A percentile compares a stretch with the other conserved stretches of the same genome.
Conservation (phyloP, 35 echinoderm and acorn worm genomes). For the Apostichopus japonicus region DNA sequence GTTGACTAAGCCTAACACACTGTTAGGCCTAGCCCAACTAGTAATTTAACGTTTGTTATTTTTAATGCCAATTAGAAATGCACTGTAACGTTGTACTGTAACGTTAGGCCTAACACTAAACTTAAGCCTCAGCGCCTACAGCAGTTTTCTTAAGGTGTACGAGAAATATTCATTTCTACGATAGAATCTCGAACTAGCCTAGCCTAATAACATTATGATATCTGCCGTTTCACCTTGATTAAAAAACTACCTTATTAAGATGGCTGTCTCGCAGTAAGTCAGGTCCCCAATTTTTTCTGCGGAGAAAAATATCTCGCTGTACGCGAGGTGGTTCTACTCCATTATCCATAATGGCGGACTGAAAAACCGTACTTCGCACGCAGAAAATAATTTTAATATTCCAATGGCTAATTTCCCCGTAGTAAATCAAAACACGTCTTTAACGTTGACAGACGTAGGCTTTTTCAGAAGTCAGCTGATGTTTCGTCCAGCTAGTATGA, state of each 20-base stretch:
- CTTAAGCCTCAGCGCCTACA: no score
- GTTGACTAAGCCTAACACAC: no score
- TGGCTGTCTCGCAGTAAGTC: slow-evolving; percentile 36
- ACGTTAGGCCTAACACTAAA: not conserved
- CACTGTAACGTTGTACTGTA: not conserved
- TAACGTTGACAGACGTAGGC: not conserved
- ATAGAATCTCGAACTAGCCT: no score
- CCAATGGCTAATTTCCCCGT: not conserved
- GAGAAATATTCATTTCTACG: no score
- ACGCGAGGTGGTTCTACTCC: slow-evolving; percentile 10
- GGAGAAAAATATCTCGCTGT: slow-evolving; percentile 16
- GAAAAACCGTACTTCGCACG: not conserved
- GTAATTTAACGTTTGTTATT: no score
- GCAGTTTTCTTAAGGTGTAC: no score
- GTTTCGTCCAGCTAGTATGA: no score
- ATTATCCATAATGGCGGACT: not conserved
- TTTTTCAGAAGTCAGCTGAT: no score
- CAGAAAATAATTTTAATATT: not conserved
- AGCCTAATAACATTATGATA: not conserved
- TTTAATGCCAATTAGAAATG: no score
- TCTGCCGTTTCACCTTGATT: not conserved
- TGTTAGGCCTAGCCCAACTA: no score
- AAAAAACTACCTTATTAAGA: slow-evolving; percentile 46
- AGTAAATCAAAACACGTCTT: not conserved
- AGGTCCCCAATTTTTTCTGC: slow-evolving; percentile 33